Evolutionary conservation across 2,888 invertebrate genomes (phyloP).

Genomic region (Morpho helenor): DNA sequence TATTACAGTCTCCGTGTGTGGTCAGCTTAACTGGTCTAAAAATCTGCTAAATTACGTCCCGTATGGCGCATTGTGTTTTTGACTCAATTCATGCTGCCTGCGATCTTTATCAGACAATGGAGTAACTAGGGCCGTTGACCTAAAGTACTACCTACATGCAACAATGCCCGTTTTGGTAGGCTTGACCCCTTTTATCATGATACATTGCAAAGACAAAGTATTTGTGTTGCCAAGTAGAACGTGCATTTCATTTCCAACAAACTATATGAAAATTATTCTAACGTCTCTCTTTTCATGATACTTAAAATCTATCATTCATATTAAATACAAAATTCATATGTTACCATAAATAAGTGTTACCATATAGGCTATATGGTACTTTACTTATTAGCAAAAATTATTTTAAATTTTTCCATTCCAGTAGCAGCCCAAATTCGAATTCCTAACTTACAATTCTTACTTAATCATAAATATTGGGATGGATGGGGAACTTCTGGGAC

Average conservation of each 20-base stretch:
- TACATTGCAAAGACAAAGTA: slow-evolving; percentile 10
- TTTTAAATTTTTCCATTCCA: too few relatives aligned
- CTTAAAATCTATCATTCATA: too few relatives aligned
- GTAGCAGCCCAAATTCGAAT: too few relatives aligned
- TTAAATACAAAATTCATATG: neutral
- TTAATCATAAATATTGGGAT: too few relatives aligned
- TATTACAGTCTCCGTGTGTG: slow-evolving; percentile 23
- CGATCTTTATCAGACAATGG: slow-evolving; percentile 26
- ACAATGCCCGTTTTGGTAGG: slow-evolving; percentile 24
- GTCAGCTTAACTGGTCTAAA: slow-evolving; percentile 22
- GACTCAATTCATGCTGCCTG: slow-evolving; percentile 23
- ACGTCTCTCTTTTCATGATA: too few relatives aligned
- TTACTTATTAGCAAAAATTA: too few relatives aligned
- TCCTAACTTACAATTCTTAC: too few relatives aligned
- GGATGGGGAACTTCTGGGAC: too few relatives aligned
- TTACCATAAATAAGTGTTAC: too few relatives aligned
- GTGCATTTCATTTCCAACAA: neutral
- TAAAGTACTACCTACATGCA: slow-evolving; percentile 20
- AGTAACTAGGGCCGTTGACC: slow-evolving; percentile 21
- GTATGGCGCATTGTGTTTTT: slow-evolving; percentile 23
- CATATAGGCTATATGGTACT: too few relatives aligned
- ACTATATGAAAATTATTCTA: neutral
- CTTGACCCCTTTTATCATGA: slow-evolving; percentile 22
- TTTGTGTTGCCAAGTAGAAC: slow-evolving; percentile 7
- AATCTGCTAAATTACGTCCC: slow-evolving; percentile 23